Conservation (phyloP, 2,888 invertebrate species). For the Xestobium rufovillosum region DNA sequence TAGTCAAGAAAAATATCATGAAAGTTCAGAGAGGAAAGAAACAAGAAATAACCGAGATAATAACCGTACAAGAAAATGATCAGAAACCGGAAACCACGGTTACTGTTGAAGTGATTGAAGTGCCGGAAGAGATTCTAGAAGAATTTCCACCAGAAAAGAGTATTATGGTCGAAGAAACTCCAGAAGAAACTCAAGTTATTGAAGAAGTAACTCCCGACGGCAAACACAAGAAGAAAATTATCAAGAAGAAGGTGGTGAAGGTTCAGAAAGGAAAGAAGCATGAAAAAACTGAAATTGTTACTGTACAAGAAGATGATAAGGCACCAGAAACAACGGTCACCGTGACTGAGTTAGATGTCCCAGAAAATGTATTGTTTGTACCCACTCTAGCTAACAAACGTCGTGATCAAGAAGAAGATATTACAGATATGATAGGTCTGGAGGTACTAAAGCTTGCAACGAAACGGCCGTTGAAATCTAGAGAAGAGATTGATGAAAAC, state of each 20-base stretch:
- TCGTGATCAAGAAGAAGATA: slow-evolving; percentile 2
- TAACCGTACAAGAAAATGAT: slow-evolving; percentile 1
- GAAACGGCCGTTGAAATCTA: no score
- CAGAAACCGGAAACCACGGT: background rate
- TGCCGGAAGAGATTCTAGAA: background rate
- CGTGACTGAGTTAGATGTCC: slow-evolving; percentile 15
- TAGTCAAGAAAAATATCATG: slow-evolving; percentile 28
- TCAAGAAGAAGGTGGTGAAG: slow-evolving; percentile 40
- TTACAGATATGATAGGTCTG: background rate
- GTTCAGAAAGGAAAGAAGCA: slow-evolving; percentile 39
- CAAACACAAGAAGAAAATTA: slow-evolving; percentile 27
- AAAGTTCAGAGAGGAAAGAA: slow-evolving; percentile 30
- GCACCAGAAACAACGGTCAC: slow-evolving; percentile 24
- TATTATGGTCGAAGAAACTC: slow-evolving; percentile 8
- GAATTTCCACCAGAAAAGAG: slow-evolving; percentile 16
- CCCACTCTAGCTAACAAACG: slow-evolving; percentile 21
- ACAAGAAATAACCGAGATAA: slow-evolving; percentile 10
- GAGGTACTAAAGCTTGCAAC: background rate
- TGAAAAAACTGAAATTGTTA: slow-evolving; percentile 34
- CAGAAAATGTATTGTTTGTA: slow-evolving; percentile 39
- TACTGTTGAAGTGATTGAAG: slow-evolving; percentile 18
- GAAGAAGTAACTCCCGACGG: slow-evolving; percentile 1
- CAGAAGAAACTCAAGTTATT: slow-evolving; percentile 1
- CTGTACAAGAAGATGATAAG: slow-evolving; percentile 24
- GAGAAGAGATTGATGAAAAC: no score